These are phyloP conservation scores for Anseranas semipalmata DNA, from an alignment of 2,113 vertebrate species.

Conservation along the genomic window DNA sequence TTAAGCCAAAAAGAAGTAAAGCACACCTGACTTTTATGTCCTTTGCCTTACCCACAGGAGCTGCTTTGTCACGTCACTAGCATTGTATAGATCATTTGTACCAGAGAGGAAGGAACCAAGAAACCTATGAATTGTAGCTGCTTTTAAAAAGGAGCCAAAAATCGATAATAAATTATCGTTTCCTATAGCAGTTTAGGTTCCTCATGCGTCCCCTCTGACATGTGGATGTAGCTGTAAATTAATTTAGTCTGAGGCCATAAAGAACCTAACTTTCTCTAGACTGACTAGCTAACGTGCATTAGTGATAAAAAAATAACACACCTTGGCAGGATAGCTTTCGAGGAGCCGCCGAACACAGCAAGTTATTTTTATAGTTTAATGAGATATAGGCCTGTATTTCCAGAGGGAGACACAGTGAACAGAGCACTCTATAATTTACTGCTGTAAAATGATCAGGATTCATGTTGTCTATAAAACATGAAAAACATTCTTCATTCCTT, in stretches of 20 bases:
- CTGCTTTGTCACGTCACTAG: neutral
- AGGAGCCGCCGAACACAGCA: constrained; percentile 47
- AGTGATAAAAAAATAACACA: constrained; percentile 75
- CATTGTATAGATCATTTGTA: constrained; percentile 42
- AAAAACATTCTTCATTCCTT: constrained; percentile 83
- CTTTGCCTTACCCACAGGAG: constrained; percentile 37
- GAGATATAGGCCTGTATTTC: constrained; percentile 68
- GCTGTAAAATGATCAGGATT: constrained; percentile 81
- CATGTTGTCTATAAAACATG: constrained; percentile 84
- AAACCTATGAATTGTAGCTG: constrained; percentile 64
- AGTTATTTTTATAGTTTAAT: constrained; percentile 81
- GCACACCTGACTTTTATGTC: neutral
- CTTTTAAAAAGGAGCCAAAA: constrained; percentile 70
- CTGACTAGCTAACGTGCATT: constrained; percentile 56
- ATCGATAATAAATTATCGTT: constrained; percentile 82
- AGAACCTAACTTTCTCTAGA: constrained; percentile 40
- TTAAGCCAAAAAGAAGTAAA: constrained; percentile 22
- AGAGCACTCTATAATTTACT: constrained; percentile 79
- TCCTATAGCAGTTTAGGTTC: constrained; percentile 62
- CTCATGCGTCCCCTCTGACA: constrained; percentile 63
- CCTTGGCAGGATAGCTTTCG: constrained; percentile 67
- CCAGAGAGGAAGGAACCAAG: constrained; percentile 23
- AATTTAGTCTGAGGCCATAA: constrained; percentile 70
- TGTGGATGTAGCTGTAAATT: constrained; percentile 75
- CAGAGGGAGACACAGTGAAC: constrained; percentile 68